phyloP scores from a whole-genome alignment of 2,888 invertebrate genomes.

The Nysson spinosus region DNA sequence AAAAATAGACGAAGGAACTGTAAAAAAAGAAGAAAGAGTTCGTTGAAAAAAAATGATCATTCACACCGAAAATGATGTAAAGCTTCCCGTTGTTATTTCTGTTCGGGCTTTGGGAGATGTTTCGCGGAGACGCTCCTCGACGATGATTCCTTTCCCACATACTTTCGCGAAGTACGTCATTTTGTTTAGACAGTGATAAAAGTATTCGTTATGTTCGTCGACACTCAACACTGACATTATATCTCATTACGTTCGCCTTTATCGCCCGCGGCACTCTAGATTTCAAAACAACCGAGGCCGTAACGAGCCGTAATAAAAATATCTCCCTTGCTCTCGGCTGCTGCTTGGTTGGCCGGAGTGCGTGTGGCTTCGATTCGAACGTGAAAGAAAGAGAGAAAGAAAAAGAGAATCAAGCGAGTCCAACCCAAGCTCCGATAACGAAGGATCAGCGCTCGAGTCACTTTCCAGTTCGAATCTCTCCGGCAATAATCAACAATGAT shows the following conservation, averaged over 20 bases:
- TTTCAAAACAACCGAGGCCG: conserved; percentile 39
- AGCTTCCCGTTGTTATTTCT: too few relatives aligned
- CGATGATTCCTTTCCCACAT: neutral
- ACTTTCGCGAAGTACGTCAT: conserved; percentile 27
- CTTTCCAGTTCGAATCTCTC: too few relatives aligned
- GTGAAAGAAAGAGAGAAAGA: neutral
- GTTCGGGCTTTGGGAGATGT: too few relatives aligned
- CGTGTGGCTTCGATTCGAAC: too few relatives aligned
- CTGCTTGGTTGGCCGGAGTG: neutral
- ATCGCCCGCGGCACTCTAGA: conserved; percentile 37
- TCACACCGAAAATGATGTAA: too few relatives aligned
- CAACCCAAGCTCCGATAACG: conserved; percentile 6
- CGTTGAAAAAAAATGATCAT: neutral
- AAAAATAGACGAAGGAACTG: too few relatives aligned
- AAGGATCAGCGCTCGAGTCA: too few relatives aligned
- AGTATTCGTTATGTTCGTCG: conserved; percentile 39
- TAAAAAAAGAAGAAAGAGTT: neutral
- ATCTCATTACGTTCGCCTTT: conserved; percentile 46
- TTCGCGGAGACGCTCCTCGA: too few relatives aligned
- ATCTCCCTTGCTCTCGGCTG: neutral
- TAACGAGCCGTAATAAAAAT: conserved; percentile 26
- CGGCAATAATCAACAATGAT: too few relatives aligned
- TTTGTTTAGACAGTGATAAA: conserved; percentile 50
- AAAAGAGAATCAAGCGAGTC: neutral
- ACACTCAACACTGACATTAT: conserved; percentile 35